Conservation (phyloP, 35 echinoderm and acorn worm genomes). For the Holothuria glaberrima region DNA sequence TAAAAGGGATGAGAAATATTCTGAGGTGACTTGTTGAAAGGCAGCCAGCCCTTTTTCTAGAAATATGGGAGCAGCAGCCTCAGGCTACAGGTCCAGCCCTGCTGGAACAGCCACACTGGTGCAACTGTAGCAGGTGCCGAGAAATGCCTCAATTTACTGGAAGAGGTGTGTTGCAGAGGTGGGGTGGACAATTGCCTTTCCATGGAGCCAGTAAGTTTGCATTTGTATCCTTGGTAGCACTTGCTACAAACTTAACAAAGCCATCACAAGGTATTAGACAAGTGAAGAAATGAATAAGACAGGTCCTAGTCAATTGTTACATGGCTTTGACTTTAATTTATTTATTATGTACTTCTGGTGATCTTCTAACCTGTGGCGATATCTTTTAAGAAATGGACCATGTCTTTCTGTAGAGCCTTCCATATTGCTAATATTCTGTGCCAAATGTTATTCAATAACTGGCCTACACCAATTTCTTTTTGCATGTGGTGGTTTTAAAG, state of each 20-base stretch:
- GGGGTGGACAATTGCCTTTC: not conserved
- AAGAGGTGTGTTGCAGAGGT: constrained; percentile 14
- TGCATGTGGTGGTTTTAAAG: too few species aligned
- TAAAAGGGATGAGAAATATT: not conserved
- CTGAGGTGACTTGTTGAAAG: not conserved
- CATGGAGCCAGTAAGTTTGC: not conserved
- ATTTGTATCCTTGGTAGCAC: too few species aligned
- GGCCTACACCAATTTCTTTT: too few species aligned
- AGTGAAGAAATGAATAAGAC: not conserved
- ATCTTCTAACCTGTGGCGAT: not conserved
- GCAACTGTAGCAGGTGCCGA: constrained; percentile 5
- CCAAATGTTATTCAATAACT: too few species aligned
- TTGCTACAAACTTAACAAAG: not conserved
- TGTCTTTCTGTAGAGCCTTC: too few species aligned
- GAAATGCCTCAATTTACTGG: not conserved
- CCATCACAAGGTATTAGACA: not conserved
- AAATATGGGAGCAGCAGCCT: not conserved
- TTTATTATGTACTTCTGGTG: not conserved
- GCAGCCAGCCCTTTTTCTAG: not conserved
- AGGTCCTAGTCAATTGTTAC: not conserved
- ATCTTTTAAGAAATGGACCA: not conserved
- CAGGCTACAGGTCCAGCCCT: not conserved
- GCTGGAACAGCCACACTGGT: constrained; percentile 1
- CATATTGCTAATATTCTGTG: too few species aligned
- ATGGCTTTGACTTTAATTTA: not conserved